Evolutionary conservation across 1,140 invertebrate genomes (phyloP), one percentile per base, ranked within the genome.

Genomic region (Drosophila varians): DNA sequence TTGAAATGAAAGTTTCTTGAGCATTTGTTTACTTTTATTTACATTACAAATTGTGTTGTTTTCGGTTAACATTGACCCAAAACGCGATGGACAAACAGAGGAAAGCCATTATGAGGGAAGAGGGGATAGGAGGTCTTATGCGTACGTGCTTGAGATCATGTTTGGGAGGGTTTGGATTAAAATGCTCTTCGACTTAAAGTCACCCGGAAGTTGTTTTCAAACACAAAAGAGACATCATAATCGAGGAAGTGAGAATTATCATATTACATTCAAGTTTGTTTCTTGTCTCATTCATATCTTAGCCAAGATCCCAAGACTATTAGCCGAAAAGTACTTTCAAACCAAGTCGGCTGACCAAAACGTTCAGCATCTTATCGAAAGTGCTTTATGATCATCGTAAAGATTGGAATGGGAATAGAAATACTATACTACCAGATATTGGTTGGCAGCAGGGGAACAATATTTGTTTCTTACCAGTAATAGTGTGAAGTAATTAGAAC

Each of bases 401-500:
- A 65, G 61, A 65, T 65, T 48, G 12, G 11, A 9, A 31, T 31
- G 0, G 28, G 28, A 31, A 31, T 31, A 3, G 18, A 11, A 14
- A 23, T 4, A 12, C 45, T 14, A 53, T 31, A 52, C 16, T 23
- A 19, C 31, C 14, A 19, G 18, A 26, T 16, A 21, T 28, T 38
- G 21, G 21, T 64, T 38, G 28, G 42, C 61, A 61, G 42, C 56
- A 61, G 28, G 28, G 14, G 9, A 16, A 8, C 36, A 3, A 16
- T 11, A 38, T 38, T 7, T 6, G 9, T 42, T 42, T 42, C 74
- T 83, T 83, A 84, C 79, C 79, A 84, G 57, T 84, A 86, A 28
- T 80, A 74, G 18, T 86, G 71, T 16, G 80, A 68, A 31, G 80
- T 84, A 9, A 84, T 57, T 52, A 84, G 19, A 14, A 69, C 34